Percentiles rank a stretch among this genome's conserved stretches.
phyloP scores from a whole-genome alignment of 2,113 vertebrate genomes.

The Ptilonorhynchus violaceus region DNA sequence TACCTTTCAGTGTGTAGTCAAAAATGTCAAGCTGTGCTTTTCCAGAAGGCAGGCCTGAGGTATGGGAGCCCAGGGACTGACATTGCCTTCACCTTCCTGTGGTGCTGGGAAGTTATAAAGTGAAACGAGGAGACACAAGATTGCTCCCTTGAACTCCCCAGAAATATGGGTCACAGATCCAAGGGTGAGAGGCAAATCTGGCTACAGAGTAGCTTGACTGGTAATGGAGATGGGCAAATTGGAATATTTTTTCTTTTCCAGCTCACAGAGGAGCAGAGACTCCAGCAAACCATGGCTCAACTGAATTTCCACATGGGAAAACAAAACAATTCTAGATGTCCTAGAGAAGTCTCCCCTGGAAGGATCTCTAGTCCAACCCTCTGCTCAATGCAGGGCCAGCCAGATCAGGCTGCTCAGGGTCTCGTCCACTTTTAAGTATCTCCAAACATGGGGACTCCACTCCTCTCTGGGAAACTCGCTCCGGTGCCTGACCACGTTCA shows the following conservation, averaged over 20 bases:
- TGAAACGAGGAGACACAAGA: not conserved
- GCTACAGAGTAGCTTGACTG: not conserved
- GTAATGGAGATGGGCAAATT: not conserved
- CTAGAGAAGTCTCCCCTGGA: not conserved
- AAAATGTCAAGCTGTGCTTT: not conserved
- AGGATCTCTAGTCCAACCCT: not conserved
- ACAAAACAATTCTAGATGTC: not conserved
- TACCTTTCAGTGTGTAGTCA: not conserved
- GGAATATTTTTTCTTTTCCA: not conserved
- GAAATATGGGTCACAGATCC: not conserved
- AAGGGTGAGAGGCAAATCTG: not conserved
- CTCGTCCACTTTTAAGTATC: not conserved
- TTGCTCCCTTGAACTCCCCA: not conserved
- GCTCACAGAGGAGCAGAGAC: not conserved
- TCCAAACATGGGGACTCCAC: not conserved
- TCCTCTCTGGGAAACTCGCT: not conserved
- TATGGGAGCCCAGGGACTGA: not conserved
- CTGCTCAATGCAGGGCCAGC: not conserved
- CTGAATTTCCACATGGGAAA: not conserved
- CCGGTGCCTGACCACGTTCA: not conserved
- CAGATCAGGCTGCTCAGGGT: not conserved
- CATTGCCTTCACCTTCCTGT: not conserved
- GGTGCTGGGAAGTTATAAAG: not conserved
- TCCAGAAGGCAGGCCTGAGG: not conserved
- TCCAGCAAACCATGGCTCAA: not conserved